Evolutionary conservation across 2,113 vertebrate genomes (phyloP).

Genomic region (Erythrocercus mccallii): DNA sequence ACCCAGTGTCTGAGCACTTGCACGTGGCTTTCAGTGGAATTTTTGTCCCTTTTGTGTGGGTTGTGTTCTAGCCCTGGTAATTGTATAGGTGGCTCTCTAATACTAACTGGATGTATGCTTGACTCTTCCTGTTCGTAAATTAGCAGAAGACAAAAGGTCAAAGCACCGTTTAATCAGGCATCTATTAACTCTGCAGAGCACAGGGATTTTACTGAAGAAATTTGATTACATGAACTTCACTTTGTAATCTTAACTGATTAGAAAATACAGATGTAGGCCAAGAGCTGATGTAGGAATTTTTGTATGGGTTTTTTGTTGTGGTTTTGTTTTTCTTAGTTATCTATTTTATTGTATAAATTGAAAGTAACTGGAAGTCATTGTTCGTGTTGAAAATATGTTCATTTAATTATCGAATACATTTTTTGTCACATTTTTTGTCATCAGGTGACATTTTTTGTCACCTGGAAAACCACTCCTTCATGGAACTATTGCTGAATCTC

Average conservation of each 20-base stretch:
- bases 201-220: neutral
- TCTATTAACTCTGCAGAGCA: neutral
- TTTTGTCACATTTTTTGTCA: no score
- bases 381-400: neutral
- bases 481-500: neutral
- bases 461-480: neutral
- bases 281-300: neutral
- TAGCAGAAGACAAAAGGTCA: neutral
- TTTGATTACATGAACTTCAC: neutral
- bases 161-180: neutral
- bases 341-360: neutral
- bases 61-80: neutral
- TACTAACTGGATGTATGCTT: neutral
- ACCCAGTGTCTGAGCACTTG: neutral
- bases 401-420: neutral
- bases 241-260: neutral
- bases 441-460: neutral
- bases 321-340: neutral
- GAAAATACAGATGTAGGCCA: neutral
- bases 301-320: neutral
- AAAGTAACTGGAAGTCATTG: neutral
- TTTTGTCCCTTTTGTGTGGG: neutral
- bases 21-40: neutral
- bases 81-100: neutral
- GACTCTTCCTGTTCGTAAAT: neutral